A percentile compares a stretch with the other conserved stretches of the same genome.
Evolutionary conservation across 2,888 invertebrate genomes (phyloP).

Genomic region (Yponomeuta plumbellus): DNA sequence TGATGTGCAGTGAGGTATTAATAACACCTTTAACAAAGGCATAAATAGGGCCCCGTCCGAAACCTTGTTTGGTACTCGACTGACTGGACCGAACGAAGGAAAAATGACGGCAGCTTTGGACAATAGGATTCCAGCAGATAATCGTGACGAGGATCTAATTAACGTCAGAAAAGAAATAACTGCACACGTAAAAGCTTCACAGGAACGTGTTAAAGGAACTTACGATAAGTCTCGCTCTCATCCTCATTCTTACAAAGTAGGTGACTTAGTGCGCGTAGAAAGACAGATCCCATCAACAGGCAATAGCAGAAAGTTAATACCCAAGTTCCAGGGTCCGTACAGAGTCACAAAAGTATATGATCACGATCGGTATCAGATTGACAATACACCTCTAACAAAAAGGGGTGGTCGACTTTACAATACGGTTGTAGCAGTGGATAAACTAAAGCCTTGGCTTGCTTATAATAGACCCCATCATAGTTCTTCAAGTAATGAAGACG

Average conservation of each 20-base stretch:
- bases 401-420: constrained; percentile 13
- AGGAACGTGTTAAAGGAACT: background rate
- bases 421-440: constrained; percentile 16
- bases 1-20: constrained; percentile 19
- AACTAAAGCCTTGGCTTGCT: constrained; percentile 10
- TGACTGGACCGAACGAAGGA: constrained; percentile 2
- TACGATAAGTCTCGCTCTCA: background rate
- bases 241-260: background rate
- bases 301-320: constrained; percentile 19
- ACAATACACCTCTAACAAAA: constrained; percentile 19
- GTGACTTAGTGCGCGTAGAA: constrained; percentile 17
- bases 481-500: background rate
- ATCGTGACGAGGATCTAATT: background rate
- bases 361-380: constrained; percentile 19
- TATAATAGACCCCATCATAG: background rate
- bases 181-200: background rate
- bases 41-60: constrained; percentile 17
- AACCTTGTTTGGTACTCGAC: constrained; percentile 17
- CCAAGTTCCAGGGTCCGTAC: constrained; percentile 19
- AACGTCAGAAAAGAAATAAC: background rate
- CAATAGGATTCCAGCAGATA: background rate
- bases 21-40: constrained; percentile 18
- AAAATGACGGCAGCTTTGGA: background rate
- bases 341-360: constrained; percentile 13
- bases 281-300: constrained; percentile 18